These are phyloP conservation scores for Notarius quadriscutis DNA, from an alignment of 2,113 vertebrate genomes.

Conservation along the genomic window DNA sequence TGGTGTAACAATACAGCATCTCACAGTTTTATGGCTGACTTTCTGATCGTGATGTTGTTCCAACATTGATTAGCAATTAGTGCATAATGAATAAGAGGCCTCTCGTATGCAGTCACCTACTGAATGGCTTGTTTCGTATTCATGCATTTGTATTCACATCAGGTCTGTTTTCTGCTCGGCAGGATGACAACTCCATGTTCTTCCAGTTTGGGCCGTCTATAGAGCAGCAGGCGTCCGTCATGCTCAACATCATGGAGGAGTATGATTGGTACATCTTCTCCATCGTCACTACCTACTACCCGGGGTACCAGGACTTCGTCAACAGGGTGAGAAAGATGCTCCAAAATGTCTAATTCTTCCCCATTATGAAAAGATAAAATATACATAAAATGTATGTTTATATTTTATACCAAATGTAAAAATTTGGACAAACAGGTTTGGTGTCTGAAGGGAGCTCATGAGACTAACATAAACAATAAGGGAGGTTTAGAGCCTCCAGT, in stretches of 20 bases:
- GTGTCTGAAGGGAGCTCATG: neutral
- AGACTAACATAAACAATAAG: neutral
- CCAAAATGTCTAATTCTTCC: neutral
- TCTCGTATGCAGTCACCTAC: neutral
- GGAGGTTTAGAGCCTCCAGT: neutral
- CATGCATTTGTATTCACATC: slow-evolving; percentile 62
- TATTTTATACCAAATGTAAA: neutral
- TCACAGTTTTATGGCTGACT: neutral
- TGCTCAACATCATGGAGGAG: slow-evolving; percentile 99
- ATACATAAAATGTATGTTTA: neutral
- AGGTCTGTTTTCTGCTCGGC: slow-evolving; percentile 61
- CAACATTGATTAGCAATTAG: slow-evolving; percentile 27
- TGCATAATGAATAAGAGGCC: slow-evolving; percentile 17
- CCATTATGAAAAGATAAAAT: neutral
- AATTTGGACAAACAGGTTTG: neutral
- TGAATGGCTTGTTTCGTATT: slow-evolving; percentile 38
- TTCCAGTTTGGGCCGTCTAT: slow-evolving; percentile 98
- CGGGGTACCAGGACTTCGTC: slow-evolving; percentile 97
- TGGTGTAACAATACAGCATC: neutral
- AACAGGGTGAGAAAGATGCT: slow-evolving; percentile 79
- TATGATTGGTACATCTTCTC: slow-evolving; percentile 99
- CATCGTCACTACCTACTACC: slow-evolving; percentile 96
- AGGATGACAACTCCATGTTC: slow-evolving; percentile 99
- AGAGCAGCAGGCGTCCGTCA: slow-evolving; percentile 96
- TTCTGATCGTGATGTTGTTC: slow-evolving; percentile 18